These are phyloP conservation scores for Erebia epiphron DNA, from an alignment of 2,888 invertebrate genomes.

Conservation along the genomic window DNA sequence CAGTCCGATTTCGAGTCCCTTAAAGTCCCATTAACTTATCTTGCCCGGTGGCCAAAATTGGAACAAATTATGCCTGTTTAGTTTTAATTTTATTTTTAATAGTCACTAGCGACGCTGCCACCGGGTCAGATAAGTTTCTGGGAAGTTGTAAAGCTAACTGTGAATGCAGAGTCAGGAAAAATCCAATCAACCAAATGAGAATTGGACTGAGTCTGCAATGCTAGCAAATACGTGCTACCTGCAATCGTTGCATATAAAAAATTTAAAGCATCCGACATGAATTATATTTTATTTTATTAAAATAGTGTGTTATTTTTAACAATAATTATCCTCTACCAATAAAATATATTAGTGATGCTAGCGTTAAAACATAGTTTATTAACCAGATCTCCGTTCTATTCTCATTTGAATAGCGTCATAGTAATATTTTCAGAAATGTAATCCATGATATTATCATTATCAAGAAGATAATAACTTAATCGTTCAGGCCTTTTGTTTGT, in stretches of 20 bases:
- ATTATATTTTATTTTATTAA: too few relatives aligned
- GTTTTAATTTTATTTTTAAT: too few relatives aligned
- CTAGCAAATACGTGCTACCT: not conserved
- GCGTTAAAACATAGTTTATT: not conserved
- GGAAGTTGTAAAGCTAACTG: not conserved
- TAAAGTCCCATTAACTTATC: not conserved
- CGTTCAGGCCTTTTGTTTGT: not conserved
- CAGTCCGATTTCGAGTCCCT: slow-evolving; percentile 13
- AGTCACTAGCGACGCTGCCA: too few relatives aligned
- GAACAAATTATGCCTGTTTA: too few relatives aligned
- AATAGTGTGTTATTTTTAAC: too few relatives aligned
- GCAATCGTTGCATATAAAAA: too few relatives aligned
- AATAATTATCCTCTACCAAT: not conserved
- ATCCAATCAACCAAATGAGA: not conserved
- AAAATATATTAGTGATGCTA: not conserved
- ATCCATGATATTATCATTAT: not conserved
- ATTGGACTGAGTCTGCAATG: slow-evolving; percentile 4
- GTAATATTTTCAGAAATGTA: not conserved
- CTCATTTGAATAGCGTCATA: slow-evolving; percentile 12
- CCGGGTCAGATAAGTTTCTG: too few relatives aligned
- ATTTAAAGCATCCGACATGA: too few relatives aligned
- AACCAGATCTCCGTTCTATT: slow-evolving; percentile 4
- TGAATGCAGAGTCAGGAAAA: not conserved
- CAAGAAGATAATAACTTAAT: not conserved
- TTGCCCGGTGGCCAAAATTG: too few relatives aligned